Conservation (phyloP, 2,113 vertebrate genomes). For the Mesoclemmys tuberculata region DNA sequence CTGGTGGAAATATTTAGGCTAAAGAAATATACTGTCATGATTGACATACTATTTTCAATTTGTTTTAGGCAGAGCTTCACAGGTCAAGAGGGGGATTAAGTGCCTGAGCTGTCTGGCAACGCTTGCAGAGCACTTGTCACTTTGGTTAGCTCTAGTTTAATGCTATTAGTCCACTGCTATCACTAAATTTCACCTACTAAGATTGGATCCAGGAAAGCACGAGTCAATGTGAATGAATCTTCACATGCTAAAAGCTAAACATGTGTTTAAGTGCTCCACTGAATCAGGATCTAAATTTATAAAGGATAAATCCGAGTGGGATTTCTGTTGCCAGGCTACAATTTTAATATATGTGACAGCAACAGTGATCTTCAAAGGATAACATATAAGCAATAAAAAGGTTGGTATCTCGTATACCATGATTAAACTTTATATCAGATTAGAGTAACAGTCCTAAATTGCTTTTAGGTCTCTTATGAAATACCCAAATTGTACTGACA, state of each 20-base stretch:
- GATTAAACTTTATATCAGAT: rapidly evolving
- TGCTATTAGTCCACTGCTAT: not conserved
- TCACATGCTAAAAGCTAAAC: not conserved
- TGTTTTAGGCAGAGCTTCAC: not conserved
- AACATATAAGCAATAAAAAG: not conserved
- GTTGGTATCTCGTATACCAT: rapidly evolving
- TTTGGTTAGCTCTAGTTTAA: not conserved
- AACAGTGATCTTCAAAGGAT: rapidly evolving
- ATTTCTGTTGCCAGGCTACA: not conserved
- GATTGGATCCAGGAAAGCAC: not conserved
- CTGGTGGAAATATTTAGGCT: not conserved
- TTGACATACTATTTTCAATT: not conserved
- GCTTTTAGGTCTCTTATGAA: not conserved
- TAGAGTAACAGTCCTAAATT: rapidly evolving
- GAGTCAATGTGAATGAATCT: not conserved
- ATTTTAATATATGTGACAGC: not conserved
- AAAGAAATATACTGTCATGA: not conserved
- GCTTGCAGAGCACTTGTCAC: not conserved
- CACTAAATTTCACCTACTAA: not conserved
- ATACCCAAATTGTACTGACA: not conserved
- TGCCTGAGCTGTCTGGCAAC: not conserved
- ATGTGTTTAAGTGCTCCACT: not conserved
- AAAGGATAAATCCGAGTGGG: not conserved
- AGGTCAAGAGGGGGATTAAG: not conserved
- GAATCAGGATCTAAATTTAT: not conserved